Percentiles rank a stretch among this genome's conserved stretches.
Evolutionary conservation across 2,797 vertebrate genomes (phyloP).

Genomic region (Ctenopoma kingsleyae): DNA sequence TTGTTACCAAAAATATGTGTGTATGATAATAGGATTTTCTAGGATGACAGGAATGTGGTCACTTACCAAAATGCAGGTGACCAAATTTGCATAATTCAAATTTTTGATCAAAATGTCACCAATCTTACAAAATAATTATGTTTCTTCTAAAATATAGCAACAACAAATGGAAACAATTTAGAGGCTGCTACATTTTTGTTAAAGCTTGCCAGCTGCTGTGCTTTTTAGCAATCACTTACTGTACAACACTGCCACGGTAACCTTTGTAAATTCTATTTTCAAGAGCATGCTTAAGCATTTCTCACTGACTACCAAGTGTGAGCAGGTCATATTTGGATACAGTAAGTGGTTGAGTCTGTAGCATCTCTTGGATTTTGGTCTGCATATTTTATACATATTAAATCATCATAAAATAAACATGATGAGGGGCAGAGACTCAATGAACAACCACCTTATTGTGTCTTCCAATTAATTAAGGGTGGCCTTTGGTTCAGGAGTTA

Average conservation of each 20-base stretch:
- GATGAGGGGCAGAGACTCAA: conserved; percentile 10
- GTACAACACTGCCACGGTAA: conserved; percentile 13
- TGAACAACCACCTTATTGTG: background rate
- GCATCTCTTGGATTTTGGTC: conserved; percentile 31
- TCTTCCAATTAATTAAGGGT: conserved; percentile 8
- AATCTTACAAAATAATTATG: background rate
- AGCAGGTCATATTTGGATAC: conserved; percentile 34
- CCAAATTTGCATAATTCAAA: conserved; percentile 6
- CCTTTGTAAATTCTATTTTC: conserved; percentile 24
- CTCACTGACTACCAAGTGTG: background rate
- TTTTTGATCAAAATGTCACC: conserved; percentile 13
- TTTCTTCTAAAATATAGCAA: background rate
- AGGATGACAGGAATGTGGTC: conserved; percentile 12
- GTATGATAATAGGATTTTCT: background rate
- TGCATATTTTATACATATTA: conserved; percentile 52
- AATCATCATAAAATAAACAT: conserved; percentile 39
- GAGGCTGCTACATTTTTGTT: background rate
- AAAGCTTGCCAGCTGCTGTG: conserved; percentile 1
- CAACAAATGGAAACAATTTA: conserved; percentile 2
- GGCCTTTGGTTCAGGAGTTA: too few relatives aligned
- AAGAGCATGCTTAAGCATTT: conserved; percentile 22
- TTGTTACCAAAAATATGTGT: conserved; percentile 5
- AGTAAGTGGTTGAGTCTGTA: conserved; percentile 19
- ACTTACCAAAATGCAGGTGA: background rate
- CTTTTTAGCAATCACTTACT: conserved; percentile 12